These are phyloP conservation scores for Nomia melanderi DNA, from an alignment of 1,140 invertebrate genomes.

Conservation along the genomic window DNA sequence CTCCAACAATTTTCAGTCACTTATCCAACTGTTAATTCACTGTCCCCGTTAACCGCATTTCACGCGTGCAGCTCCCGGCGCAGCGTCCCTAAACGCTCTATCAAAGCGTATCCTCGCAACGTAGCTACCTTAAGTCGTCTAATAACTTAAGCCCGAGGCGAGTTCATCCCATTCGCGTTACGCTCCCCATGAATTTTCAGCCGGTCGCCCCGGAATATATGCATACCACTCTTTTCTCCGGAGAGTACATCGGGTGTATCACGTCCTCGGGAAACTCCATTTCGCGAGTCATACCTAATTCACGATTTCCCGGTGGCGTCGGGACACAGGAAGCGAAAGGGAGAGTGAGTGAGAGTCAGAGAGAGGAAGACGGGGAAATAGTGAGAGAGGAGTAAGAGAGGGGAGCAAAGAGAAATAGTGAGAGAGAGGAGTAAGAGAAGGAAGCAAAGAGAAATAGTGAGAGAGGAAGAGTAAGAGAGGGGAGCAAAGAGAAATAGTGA, in stretches of 20 bases:
- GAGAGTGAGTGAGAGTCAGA: too few species aligned
- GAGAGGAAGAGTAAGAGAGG: too few species aligned
- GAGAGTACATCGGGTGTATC: not conserved
- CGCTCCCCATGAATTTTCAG: conserved; percentile 30
- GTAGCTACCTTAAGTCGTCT: not conserved
- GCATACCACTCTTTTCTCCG: not conserved
- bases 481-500: too few species aligned
- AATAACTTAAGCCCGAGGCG: not conserved
- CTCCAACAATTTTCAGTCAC: too few species aligned
- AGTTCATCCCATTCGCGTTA: not conserved
- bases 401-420: too few species aligned
- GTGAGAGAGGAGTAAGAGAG: too few species aligned
- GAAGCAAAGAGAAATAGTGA: not conserved
- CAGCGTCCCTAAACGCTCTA: not conserved
- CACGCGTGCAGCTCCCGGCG: not conserved
- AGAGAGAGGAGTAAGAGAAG: not conserved
- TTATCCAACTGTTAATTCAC: too few species aligned
- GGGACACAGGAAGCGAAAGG: too few species aligned
- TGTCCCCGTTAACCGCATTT: too few species aligned
- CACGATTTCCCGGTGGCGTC: not conserved
- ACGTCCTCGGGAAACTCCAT: conserved; percentile 25
- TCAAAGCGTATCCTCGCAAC: too few species aligned
- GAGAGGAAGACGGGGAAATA: too few species aligned
- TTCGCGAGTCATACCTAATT: conserved; percentile 35
- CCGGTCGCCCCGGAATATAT: not conserved